Conservation (phyloP, 2,888 invertebrate species). For the Capitulum mitella region DNA sequence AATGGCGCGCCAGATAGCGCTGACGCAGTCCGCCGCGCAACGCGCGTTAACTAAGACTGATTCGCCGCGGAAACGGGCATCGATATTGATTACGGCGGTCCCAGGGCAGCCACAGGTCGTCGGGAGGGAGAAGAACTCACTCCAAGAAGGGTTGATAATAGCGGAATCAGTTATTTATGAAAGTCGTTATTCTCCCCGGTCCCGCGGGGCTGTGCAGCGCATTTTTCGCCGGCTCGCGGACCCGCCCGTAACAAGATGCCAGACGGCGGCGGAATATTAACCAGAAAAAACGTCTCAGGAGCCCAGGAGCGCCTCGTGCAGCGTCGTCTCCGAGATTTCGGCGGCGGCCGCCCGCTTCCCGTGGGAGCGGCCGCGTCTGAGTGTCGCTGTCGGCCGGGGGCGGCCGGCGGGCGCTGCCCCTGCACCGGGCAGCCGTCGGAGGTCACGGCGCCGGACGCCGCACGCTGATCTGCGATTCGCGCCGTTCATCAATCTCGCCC, state of each 20-base stretch:
- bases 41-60: background rate
- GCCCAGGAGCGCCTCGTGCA: too few species aligned
- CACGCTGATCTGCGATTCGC: too few species aligned
- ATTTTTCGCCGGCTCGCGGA: background rate
- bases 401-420: too few species aligned
- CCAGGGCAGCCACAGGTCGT: background rate
- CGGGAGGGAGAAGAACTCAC: background rate
- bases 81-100: background rate
- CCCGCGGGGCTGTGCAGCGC: background rate
- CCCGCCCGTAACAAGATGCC: background rate
- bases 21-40: background rate
- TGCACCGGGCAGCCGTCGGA: too few species aligned
- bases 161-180: conserved; percentile 17
- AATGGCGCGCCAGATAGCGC: background rate
- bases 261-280: background rate
- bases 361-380: too few species aligned
- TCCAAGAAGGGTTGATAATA: background rate
- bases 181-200: conserved; percentile 11
- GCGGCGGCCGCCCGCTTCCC: too few species aligned
- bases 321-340: too few species aligned
- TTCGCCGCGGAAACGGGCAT: background rate
- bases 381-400: too few species aligned
- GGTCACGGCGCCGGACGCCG: too few species aligned
- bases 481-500: too few species aligned
- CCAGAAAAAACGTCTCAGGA: background rate